Evolutionary conservation across 2,797 vertebrate species (phyloP), one percentile per base, ranked within the genome.

Genomic region (Paramormyrops hopkinsi): DNA sequence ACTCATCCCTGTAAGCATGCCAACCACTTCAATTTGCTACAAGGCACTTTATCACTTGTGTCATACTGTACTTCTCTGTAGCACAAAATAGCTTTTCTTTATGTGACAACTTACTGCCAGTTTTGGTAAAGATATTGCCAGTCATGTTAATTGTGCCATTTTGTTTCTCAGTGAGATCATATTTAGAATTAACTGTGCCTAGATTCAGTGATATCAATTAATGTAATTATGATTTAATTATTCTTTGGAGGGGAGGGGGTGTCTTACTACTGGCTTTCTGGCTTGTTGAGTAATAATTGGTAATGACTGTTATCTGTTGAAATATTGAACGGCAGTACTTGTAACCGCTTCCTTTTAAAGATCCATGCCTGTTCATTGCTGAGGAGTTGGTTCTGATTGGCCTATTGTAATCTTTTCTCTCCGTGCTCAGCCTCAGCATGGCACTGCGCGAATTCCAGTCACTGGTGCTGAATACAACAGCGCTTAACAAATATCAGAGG

Each of bases 1-100:
- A 99, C 90, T 93, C 96, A 90, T 99, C 99, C 82, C 96, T 98
- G 99, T 99, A 95, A 93, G 98, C 96, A 87, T 44, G 46, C 0
- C 87, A 8, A 33, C 0, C 88, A 54, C 0, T 54, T 86, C 88
- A n/a, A 6, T 79, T 69, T 82, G 48, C 8, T 37, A 17, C 11
- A 46, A 46, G 12, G 2, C 41, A 8, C 8, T 17, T 51, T 46
- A 54, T 46, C 79, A 29, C 50, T 86, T n/a, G 14, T 41, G 14
- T 25, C 82, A 33, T 25, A 54, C 9, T 53, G n/a, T 25, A 54
- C 9, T 53, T 44, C 33, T 54, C 46, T 54, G 22, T 82, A 19
- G 14, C 76, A 82, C 76, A 82, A 82, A 82, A 82, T 76, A 22
- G 76, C 48, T 50, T 53, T 54, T 37, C 84, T 53, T 54, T 33